phyloP scores from a whole-genome alignment of 2,797 vertebrate species.

The Brachymystax lenok region DNA sequence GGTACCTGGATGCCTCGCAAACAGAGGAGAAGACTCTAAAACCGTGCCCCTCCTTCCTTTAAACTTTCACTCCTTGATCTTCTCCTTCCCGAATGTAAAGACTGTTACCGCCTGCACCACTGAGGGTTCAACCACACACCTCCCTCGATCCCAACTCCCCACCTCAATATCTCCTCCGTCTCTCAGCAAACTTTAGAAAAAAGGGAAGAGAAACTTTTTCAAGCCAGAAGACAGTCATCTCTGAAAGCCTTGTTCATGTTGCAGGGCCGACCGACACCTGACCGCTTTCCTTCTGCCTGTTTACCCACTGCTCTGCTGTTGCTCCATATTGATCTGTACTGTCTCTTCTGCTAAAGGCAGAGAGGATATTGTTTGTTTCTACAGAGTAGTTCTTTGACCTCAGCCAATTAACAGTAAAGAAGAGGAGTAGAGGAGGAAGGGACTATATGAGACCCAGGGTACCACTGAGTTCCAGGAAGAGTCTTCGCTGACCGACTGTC shows the following conservation, averaged over 20 bases:
- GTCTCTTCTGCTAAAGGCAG: constrained; percentile 45
- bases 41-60: constrained; percentile 63
- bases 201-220: constrained; percentile 60
- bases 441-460: constrained; percentile 34
- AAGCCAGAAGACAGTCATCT: constrained; percentile 43
- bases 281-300: constrained; percentile 58
- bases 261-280: constrained; percentile 48
- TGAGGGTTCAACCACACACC: constrained; percentile 68
- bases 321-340: constrained; percentile 58
- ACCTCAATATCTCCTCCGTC: constrained; percentile 56
- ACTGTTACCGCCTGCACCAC: constrained; percentile 66
- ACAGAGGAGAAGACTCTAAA: constrained; percentile 69
- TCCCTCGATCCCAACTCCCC: constrained; percentile 54
- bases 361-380: constrained; percentile 43
- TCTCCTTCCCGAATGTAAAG: constrained; percentile 73
- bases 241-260: constrained; percentile 32
- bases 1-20: constrained; percentile 76
- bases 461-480: constrained; percentile 38
- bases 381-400: constrained; percentile 53
- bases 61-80: constrained; percentile 77
- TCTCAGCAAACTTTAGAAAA: constrained; percentile 66
- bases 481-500: constrained; percentile 52
- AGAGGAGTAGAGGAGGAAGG: constrained; percentile 47
- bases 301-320: constrained; percentile 61
- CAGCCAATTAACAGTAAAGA: constrained; percentile 65